Evolutionary conservation across 2,113 vertebrate genomes (phyloP), one percentile per base, ranked within the genome.

Genomic region (Aptenodytes patagonicus): DNA sequence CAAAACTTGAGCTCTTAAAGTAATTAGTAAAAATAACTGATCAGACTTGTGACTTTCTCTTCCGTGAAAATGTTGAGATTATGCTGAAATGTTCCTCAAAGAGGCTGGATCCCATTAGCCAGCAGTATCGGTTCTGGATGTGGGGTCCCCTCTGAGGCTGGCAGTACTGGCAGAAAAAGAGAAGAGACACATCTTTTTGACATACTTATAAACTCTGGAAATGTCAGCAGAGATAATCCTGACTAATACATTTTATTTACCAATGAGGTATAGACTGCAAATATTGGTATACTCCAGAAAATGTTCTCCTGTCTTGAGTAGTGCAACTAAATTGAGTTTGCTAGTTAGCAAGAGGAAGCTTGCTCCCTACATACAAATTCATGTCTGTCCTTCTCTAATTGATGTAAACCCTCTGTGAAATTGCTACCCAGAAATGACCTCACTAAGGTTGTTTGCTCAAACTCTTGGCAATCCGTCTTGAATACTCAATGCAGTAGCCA

Each of bases 391-490:
- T 40, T 34, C 70, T 87, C 54, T 94, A 93, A 94, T 85, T 95
- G 91, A 87, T 85, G 46, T 51, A 82, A 95, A 55, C 49, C 66
- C 73, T 87, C 87, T 93, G 81, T 89, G 93, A 95, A 95, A 95
- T 73, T 85, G 75, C 89, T 94, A 38, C 73, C 62, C 93, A 91
- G 84, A 77, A 97, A 70, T 95, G 84, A 95, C 78, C 87, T 94
- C 94, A 80, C 93, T 66, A 5, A 57, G 46, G 70, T 66, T 91
- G 87, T 89, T 96, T 80, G 91, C 82, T 85, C 75, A 90, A 36
- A 57, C 71, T 89, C 91, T 89, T 93, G 92, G 84, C 91, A 87
- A 22, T 93, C n/a, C 2, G 44, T 60, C 78, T 61, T 79, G 81
- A 95, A 94, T 92, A 65, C 69, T 83, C 73, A 68, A 29, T 81